Percentiles rank a stretch among this genome's conserved stretches.
Conservation (phyloP, 1,140 invertebrate genomes). For the Batillaria attramentaria region DNA sequence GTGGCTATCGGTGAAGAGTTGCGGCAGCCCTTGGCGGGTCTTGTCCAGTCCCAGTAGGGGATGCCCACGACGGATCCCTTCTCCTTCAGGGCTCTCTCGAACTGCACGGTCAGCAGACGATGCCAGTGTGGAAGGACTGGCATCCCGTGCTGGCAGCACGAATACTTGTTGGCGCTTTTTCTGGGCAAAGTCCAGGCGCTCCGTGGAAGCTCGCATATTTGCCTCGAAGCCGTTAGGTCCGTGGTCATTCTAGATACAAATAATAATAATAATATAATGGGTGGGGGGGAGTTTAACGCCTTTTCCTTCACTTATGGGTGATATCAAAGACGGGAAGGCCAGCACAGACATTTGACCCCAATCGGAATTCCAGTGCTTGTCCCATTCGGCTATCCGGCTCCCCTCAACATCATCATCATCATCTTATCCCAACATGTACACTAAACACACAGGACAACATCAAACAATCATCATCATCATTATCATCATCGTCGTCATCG, state of each 20-base stretch:
- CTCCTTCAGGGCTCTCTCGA: conserved; percentile 35
- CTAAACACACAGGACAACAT: no score
- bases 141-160: conserved; percentile 44
- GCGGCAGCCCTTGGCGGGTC: conserved; percentile 21
- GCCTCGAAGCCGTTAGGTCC: conserved; percentile 35
- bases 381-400: no score
- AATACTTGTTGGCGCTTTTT: conserved; percentile 17
- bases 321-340: no score
- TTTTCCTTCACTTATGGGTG: no score
- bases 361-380: no score
- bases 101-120: conserved; percentile 36
- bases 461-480: neutral
- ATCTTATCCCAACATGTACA: no score
- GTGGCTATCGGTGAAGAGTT: conserved; percentile 19
- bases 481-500: no score
- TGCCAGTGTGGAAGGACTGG: conserved; percentile 45
- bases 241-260: conserved; percentile 25
- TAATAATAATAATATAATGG: no score
- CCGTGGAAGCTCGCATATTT: conserved; percentile 39
- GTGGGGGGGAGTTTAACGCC: no score
- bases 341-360: no score
- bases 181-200: conserved; percentile 34
- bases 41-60: conserved; percentile 45
- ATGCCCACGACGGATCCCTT: conserved; percentile 30
- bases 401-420: no score